Evolutionary conservation across 2,888 invertebrate species (phyloP), one percentile per base, ranked within the genome.

Genomic region (Lapara coniferarum): DNA sequence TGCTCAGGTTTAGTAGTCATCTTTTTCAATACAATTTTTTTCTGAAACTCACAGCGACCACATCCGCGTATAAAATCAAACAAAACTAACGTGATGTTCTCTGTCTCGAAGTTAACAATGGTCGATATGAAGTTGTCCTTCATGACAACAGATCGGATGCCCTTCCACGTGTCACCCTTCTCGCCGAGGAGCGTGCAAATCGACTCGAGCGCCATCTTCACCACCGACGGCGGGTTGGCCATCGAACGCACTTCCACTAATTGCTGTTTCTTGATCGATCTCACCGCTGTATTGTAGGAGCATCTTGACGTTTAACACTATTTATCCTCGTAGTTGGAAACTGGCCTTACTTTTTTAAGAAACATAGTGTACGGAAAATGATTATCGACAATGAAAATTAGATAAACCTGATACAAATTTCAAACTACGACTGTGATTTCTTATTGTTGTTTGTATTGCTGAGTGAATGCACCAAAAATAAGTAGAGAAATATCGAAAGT

Each of bases 191-290:
- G 95, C 74, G 98, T 96, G 93, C 98, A 98, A 84, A 99, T 98
- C 63, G 98, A 98, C 93, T 99, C 98, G 81, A 99, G 95, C 76
- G 98, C 98, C 95, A 98, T 95, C 91, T 98, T 98, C 76, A 99
- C 98, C 75, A 97, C 96, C 69, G 96, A 96, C 67, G 99, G 98
- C 71, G 99, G 99, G 94, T 98, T 98, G 74, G 97, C 97, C 97
- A 99, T 98, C 46, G 98, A 97, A 74, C 98, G 95, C 77, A 99
- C 97, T 91, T 99, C 99, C 73, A 98, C 98, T 85, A 99, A 95
- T 90, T 99, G 98, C 90, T 98, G 98, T 92, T 98, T 98, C 95
- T 98, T 98, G 95, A 99, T 99, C 78, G 97, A 97, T 90, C 98
- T 97, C 86, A 99, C 99, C 86, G 98, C 98, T 96, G 92, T 88